phyloP scores from a whole-genome alignment of 2,888 invertebrate genomes.

The Steromphala cineraria region DNA sequence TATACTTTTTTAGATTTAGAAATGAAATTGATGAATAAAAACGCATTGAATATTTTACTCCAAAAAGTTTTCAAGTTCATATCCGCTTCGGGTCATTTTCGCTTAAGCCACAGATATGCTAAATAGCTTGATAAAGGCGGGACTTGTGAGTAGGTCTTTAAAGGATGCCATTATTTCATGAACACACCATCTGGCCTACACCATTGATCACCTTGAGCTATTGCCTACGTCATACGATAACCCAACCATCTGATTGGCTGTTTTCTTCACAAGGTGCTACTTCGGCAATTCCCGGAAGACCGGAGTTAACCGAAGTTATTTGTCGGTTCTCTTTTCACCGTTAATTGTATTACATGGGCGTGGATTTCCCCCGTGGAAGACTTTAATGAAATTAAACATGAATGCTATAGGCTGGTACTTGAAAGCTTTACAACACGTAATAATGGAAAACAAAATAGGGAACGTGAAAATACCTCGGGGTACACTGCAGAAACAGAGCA shows the following conservation, averaged over 20 bases:
- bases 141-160: background rate
- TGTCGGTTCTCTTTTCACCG: background rate
- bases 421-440: background rate
- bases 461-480: background rate
- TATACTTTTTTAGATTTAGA: no score
- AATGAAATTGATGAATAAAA: no score
- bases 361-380: background rate
- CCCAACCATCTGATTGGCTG: background rate
- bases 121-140: background rate
- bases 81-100: no score
- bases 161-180: background rate
- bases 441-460: conserved; percentile 3
- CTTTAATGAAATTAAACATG: background rate
- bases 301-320: background rate
- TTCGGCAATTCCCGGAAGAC: conserved; percentile 5
- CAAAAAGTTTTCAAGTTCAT: no score
- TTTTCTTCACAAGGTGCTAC: background rate
- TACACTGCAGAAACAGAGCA: background rate
- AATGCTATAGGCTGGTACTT: background rate
- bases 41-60: no score
- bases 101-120: background rate
- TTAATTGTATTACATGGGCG: background rate
- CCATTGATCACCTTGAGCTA: background rate
- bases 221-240: background rate
- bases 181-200: background rate